Percentiles rank a stretch among this genome's conserved stretches.
phyloP scores from a whole-genome alignment of 2,797 vertebrate species.

The Halcyon smyrnensis region DNA sequence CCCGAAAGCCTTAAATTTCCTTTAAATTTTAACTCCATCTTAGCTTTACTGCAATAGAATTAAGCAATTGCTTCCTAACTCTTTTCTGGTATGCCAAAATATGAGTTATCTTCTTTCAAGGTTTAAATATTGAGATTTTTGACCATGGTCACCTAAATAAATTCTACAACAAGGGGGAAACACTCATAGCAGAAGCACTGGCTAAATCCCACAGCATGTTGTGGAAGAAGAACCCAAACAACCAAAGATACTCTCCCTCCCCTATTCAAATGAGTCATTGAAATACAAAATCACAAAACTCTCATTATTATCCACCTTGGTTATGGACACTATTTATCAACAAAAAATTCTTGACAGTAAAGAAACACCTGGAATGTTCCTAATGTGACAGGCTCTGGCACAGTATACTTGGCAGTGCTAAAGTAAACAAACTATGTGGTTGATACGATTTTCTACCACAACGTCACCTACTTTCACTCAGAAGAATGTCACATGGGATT shows the following conservation, averaged over 20 bases:
- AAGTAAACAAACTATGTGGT: neutral
- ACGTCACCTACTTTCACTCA: neutral
- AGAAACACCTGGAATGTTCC: neutral
- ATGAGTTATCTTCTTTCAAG: neutral
- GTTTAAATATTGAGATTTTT: neutral
- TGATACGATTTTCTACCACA: neutral
- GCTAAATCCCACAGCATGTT: neutral
- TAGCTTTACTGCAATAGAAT: neutral
- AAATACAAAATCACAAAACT: neutral
- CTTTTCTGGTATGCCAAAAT: neutral
- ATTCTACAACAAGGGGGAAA: neutral
- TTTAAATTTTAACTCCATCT: neutral
- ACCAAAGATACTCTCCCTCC: neutral
- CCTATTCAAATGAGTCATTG: neutral
- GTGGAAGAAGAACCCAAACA: neutral
- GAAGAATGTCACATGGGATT: neutral
- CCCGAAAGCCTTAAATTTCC: neutral
- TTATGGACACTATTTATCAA: neutral
- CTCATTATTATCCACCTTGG: neutral
- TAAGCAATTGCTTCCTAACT: neutral
- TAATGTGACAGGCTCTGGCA: neutral
- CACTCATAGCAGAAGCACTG: neutral
- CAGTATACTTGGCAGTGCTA: neutral
- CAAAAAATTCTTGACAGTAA: neutral
- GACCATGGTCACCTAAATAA: neutral